Conservation (phyloP, 1,140 invertebrate genomes). For the Idris sp. region DNA sequence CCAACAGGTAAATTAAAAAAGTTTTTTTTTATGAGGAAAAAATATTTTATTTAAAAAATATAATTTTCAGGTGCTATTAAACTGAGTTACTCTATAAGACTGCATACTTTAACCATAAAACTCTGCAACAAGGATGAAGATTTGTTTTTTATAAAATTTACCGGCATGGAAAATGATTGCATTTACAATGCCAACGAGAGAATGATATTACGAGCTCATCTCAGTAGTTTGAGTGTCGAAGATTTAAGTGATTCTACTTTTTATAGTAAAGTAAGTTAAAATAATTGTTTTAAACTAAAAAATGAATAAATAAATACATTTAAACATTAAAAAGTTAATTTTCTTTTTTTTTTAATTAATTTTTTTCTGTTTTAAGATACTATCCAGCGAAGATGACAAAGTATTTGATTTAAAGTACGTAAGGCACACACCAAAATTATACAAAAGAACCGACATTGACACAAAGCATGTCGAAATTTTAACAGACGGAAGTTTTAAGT, state of each 20-base stretch:
- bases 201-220: conserved; percentile 84
- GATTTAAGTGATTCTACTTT: conserved; percentile 87
- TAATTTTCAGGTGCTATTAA: conserved; percentile 82
- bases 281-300: too few species aligned
- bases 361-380: conserved; percentile 75
- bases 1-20: conserved; percentile 78
- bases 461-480: conserved; percentile 78
- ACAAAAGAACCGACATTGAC: conserved; percentile 76
- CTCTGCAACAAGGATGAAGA: conserved; percentile 86
- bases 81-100: conserved; percentile 85
- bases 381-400: conserved; percentile 87
- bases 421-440: conserved; percentile 81
- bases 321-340: too few species aligned
- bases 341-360: too few species aligned
- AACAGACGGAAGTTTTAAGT: conserved; percentile 83
- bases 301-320: too few species aligned
- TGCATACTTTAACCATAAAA: conserved; percentile 81
- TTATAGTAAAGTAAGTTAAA: conserved; percentile 83
- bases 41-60: background rate
- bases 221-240: conserved; percentile 84
- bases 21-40: background rate
- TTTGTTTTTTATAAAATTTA: conserved; percentile 82
- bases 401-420: conserved; percentile 88
- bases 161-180: conserved; percentile 85
- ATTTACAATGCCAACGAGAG: conserved; percentile 89